Evolutionary conservation across 2,888 invertebrate species (phyloP).

Genomic region (Aleiodes testaceus): DNA sequence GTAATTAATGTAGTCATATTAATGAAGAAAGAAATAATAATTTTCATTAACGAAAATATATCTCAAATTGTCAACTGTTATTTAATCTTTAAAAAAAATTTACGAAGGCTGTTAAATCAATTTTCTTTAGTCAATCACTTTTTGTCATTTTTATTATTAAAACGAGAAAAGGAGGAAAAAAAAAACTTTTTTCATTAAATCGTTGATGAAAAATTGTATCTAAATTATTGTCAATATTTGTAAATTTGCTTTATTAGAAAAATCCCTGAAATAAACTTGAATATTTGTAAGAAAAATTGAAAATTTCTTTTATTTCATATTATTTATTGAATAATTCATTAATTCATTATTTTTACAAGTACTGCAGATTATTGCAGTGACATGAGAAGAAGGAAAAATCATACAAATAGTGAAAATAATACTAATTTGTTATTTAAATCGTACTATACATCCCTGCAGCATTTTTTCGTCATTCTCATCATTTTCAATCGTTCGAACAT

Average conservation of each 20-base stretch:
- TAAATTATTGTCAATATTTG: constrained; percentile 56
- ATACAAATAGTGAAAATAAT: constrained; percentile 6
- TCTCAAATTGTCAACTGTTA: constrained; percentile 4
- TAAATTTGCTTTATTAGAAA: constrained; percentile 66
- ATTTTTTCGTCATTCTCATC: not conserved
- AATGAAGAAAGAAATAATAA: not conserved
- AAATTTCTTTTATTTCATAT: not conserved
- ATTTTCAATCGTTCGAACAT: not conserved
- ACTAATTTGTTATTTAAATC: not conserved
- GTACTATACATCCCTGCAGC: constrained; percentile 18
- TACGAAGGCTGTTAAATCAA: too few relatives aligned
- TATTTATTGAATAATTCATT: constrained; percentile 1
- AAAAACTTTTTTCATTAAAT: constrained; percentile 34
- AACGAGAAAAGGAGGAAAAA: constrained; percentile 8
- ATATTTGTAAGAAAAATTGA: constrained; percentile 35
- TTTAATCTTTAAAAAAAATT: constrained; percentile 29
- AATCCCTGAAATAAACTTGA: constrained; percentile 27
- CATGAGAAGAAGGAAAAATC: not conserved
- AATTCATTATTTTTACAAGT: constrained; percentile 5
- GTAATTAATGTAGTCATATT: too few relatives aligned
- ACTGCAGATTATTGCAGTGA: not conserved
- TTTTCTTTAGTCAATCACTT: too few relatives aligned
- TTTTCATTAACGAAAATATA: too few relatives aligned
- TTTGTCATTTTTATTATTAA: not conserved
- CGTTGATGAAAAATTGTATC: constrained; percentile 46